Evolutionary conservation across 1,140 invertebrate genomes (phyloP), one percentile per base, ranked within the genome.

Genomic region (Drosophila baimaii): DNA sequence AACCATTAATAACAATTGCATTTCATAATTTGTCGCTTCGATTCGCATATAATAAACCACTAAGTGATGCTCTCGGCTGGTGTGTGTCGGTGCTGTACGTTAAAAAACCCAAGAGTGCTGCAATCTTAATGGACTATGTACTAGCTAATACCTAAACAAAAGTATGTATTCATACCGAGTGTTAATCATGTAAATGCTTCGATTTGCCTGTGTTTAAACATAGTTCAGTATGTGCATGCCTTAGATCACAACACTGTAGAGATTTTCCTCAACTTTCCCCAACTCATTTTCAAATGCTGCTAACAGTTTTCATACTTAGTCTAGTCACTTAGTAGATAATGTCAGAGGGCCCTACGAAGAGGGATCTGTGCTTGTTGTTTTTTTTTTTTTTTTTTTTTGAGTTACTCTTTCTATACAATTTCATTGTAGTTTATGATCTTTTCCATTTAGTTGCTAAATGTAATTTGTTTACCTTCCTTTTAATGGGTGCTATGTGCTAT

Each of bases 241-340:
- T 49, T 79, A 69, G 77, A 90, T 90, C 88, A 90, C 88, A 90
- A 90, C 88, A 89, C 88, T 88, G 79, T 90, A 79, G 88, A 90
- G 88, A 90, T 84, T 90, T 59, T 54, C 58, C n/a, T 61, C 73
- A 49, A 66, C 49, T 54, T 52, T 43, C 54, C 62, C 33, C 54
- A 35, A 51, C 49, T 51, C 46, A 10, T 41, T 23, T 41, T 23
- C 49, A 83, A 83, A 83, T 74, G 79, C 65, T 51, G 56, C 79
- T 64, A 79, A 80, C 79, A 68, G 64, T 61, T 79, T 70, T 54
- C 77, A 55, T 57, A 43, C 59, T 81, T 78, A 63, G 33, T 27
- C 61, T 81, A 80, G 23, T 41, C 41, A 35, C 72, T 78, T 88
- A 79, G 17, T 65, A 54, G 17, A 27, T 81, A 79, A 58, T 70